Conservation (phyloP, 2,797 vertebrate species). For the Tenualosa ilisha region DNA sequence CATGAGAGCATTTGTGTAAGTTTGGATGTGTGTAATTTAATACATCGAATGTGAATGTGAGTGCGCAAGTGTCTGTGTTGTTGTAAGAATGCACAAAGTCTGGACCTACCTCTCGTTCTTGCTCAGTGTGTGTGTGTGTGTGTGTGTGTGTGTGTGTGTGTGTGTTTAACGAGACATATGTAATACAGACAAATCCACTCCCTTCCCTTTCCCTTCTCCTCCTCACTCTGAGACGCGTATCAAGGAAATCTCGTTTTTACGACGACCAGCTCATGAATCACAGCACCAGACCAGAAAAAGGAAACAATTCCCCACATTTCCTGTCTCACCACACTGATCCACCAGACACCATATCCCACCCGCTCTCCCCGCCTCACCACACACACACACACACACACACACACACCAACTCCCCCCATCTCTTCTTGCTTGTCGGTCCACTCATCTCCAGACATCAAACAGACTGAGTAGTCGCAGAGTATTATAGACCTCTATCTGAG, state of each 20-base stretch:
- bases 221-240: background rate
- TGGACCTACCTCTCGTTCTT: too few relatives aligned
- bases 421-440: background rate
- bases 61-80: too few relatives aligned
- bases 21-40: background rate
- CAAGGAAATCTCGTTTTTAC: background rate
- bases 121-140: too few relatives aligned
- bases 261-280: background rate
- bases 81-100: too few relatives aligned
- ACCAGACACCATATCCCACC: background rate
- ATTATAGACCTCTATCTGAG: background rate
- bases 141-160: background rate
- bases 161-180: background rate
- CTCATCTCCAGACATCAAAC: constrained; percentile 1
- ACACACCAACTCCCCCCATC: background rate
- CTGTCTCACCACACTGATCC: background rate
- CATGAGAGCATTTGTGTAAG: too few relatives aligned
- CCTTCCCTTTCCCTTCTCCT: background rate
- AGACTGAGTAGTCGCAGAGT: background rate
- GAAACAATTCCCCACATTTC: background rate
- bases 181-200: background rate
- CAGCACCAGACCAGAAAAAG: background rate
- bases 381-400: background rate
- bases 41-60: too few relatives aligned
- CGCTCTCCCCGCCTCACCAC: background rate